Percentiles rank a stretch among this genome's conserved stretches.
Conservation (phyloP, 2,888 invertebrate species). For the Nesidiocoris tenuis region DNA sequence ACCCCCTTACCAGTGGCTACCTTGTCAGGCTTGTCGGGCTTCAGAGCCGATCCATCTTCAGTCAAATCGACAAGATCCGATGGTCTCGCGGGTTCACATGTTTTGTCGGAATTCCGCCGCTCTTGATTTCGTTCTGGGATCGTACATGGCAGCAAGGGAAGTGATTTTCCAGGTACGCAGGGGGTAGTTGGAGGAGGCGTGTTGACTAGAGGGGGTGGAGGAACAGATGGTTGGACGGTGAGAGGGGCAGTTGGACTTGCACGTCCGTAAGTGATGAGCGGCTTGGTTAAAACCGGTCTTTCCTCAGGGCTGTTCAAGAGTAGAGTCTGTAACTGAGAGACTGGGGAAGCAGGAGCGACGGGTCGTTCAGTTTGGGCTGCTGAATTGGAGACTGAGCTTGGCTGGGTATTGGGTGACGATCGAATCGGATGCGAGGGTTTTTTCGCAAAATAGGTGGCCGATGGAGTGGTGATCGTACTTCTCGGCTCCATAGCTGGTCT, state of each 20-base stretch:
- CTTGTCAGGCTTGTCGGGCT: not conserved
- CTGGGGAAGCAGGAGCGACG: not conserved
- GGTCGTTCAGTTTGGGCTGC: not conserved
- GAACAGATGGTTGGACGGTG: too few species aligned
- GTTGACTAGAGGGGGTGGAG: not conserved
- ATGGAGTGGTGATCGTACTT: too few species aligned
- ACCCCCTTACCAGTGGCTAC: not conserved
- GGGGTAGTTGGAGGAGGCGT: not conserved
- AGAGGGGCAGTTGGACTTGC: too few species aligned
- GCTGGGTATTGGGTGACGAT: not conserved
- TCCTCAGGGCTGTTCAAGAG: too few species aligned
- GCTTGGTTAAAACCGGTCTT: too few species aligned
- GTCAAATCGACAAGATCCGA: conserved; percentile 7
- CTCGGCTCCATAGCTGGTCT: too few species aligned
- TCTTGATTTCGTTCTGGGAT: not conserved
- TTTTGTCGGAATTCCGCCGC: too few species aligned
- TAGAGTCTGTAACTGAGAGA: too few species aligned
- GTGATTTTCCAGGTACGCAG: not conserved
- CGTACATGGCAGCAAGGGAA: not conserved
- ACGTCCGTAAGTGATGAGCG: not conserved
- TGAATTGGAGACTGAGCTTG: not conserved
- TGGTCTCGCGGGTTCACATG: not conserved
- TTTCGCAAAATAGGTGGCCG: not conserved
- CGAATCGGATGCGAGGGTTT: not conserved
- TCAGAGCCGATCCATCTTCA: not conserved